These are phyloP conservation scores for Smutsia temminckii DNA, from an alignment of 2,797 vertebrate species.

Conservation along the genomic window DNA sequence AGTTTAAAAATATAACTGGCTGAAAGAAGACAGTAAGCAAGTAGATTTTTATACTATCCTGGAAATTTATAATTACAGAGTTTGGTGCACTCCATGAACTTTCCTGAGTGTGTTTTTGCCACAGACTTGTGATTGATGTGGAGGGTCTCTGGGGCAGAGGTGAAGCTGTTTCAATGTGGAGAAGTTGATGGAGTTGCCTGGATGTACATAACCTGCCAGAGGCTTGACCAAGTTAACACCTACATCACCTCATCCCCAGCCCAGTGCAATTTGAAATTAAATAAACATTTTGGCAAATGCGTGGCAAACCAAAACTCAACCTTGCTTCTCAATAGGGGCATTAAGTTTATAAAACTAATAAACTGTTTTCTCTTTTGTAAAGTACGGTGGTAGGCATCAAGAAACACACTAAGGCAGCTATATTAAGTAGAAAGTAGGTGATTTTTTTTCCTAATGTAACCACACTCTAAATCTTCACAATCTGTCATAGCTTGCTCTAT, in stretches of 20 bases:
- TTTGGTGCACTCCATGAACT: conserved; percentile 65
- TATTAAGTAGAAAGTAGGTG: conserved; percentile 60
- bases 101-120: conserved; percentile 40
- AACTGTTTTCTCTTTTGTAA: conserved; percentile 21
- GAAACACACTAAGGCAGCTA: conserved; percentile 27
- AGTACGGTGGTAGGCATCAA: conserved; percentile 35
- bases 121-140: conserved; percentile 25
- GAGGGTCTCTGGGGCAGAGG: neutral
- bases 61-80: conserved; percentile 68
- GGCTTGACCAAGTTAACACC: neutral
- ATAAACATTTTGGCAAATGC: conserved; percentile 43
- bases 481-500: conserved; percentile 64
- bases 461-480: conserved; percentile 75
- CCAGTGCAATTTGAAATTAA: conserved; percentile 35
- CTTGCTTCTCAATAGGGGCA: neutral
- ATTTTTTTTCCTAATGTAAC: conserved; percentile 51
- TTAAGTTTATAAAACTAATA: conserved; percentile 50
- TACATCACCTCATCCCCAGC: neutral
- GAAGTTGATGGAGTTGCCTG: neutral
- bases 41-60: conserved; percentile 51
- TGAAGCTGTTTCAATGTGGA: neutral
- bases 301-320: neutral
- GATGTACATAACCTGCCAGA: neutral
- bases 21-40: conserved; percentile 56
- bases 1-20: conserved; percentile 72